Evolutionary conservation across 2,113 vertebrate genomes (phyloP).

Genomic region (Tretioscincus oriximinensis): DNA sequence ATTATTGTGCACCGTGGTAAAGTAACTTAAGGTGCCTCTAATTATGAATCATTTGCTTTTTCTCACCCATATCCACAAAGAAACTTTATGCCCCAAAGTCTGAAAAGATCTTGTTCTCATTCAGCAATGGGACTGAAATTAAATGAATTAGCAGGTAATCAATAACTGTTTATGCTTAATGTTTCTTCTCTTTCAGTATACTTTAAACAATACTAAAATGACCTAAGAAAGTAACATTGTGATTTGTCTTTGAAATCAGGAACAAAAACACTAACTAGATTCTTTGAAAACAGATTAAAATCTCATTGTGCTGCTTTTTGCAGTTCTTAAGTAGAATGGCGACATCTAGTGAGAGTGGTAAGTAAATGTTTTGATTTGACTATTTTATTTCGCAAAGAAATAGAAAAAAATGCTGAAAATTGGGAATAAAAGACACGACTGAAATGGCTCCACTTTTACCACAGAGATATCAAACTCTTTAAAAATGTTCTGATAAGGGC

Average conservation of each 20-base stretch:
- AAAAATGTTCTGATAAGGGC: no score
- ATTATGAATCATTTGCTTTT: constrained; percentile 14
- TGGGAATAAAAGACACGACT: neutral
- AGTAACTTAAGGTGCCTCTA: no score
- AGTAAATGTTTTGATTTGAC: neutral
- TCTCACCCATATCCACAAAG: constrained; percentile 17
- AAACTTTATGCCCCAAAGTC: constrained; percentile 12
- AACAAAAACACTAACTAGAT: neutral
- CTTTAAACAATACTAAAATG: neutral
- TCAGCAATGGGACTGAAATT: neutral
- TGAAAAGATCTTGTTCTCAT: constrained; percentile 6
- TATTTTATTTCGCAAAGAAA: neutral
- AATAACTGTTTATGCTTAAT: neutral
- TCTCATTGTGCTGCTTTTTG: neutral
- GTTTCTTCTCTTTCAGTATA: neutral
- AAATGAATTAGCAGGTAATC: neutral
- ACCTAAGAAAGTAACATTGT: neutral
- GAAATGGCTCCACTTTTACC: no score
- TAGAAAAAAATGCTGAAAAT: neutral
- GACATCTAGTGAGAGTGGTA: constrained; percentile 70
- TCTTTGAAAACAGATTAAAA: neutral
- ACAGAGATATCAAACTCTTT: no score
- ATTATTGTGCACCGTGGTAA: no score
- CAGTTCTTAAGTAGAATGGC: constrained; percentile 52
- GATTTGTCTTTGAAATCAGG: neutral